Conservation (phyloP, 2,113 vertebrate genomes). For the Miniopterus natalensis region DNA sequence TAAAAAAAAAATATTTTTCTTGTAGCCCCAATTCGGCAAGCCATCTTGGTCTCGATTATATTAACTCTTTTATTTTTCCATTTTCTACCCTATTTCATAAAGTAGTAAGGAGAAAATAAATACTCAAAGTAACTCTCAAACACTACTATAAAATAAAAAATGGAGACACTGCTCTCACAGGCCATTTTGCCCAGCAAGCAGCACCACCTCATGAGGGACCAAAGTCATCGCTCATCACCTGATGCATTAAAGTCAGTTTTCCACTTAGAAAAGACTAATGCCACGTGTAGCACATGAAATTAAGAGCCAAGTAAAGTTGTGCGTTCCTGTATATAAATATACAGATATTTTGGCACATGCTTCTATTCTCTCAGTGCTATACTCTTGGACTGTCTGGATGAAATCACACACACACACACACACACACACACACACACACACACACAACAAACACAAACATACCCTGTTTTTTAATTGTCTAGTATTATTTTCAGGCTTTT, state of each 20-base stretch:
- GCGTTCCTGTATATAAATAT: neutral
- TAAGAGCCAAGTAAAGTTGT: neutral
- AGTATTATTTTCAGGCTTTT: constrained; percentile 12
- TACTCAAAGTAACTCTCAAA: constrained; percentile 41
- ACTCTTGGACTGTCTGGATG: no score
- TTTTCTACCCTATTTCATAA: constrained; percentile 52
- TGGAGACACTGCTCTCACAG: rapidly evolving
- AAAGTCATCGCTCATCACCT: neutral
- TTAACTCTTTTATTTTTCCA: constrained; percentile 9
- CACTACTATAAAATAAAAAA: neutral
- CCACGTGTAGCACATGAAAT: neutral
- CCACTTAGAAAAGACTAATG: neutral
- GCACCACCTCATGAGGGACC: neutral
- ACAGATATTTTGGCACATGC: neutral
- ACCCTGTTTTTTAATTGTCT: neutral
- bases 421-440: no score
- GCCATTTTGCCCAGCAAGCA: neutral
- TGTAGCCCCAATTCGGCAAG: neutral
- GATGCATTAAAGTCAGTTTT: neutral
- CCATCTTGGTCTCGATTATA: neutral
- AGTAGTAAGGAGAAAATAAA: constrained; percentile 40
- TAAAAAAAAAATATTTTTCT: neutral
- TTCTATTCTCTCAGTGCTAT: no score
- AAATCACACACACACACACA: no score
- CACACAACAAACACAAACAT: neutral